These are phyloP conservation scores for Pteropus rufus DNA, from an alignment of 2,797 vertebrate species.

Conservation along the genomic window DNA sequence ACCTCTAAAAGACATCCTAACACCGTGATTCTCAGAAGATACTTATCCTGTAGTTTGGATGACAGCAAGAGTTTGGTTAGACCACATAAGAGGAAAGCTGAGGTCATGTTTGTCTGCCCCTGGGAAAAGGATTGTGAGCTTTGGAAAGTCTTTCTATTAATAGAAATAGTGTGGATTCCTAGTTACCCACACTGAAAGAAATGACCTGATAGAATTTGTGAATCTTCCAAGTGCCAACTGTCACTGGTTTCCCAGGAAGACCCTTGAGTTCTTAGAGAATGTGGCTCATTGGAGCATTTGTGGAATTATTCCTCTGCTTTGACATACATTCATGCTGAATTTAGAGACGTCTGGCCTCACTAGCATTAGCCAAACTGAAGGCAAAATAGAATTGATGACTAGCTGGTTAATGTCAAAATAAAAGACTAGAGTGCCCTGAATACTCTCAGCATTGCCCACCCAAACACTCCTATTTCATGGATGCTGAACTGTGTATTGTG, in stretches of 20 bases:
- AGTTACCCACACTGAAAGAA: not conserved
- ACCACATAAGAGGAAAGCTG: not conserved
- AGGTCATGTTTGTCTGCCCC: not conserved
- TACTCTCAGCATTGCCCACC: not conserved
- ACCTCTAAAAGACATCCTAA: not conserved
- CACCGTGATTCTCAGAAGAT: not conserved
- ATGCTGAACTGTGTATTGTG: not conserved
- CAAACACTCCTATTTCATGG: not conserved
- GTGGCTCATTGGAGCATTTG: not conserved
- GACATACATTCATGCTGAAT: not conserved
- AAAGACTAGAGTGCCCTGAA: no score
- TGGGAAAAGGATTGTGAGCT: not conserved
- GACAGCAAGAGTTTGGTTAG: not conserved
- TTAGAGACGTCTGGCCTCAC: not conserved
- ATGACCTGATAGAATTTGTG: not conserved
- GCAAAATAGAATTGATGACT: not conserved
- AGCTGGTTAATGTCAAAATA: not conserved
- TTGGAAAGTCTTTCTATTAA: not conserved
- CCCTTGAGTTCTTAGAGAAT: not conserved
- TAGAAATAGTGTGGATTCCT: not conserved
- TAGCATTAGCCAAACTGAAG: not conserved
- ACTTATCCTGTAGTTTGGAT: not conserved
- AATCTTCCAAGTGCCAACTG: not conserved
- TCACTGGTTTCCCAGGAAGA: not conserved
- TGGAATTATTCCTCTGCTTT: not conserved